Evolutionary conservation across 92 coral and sea anemone genomes (phyloP).

Genomic region (Hydrozoanthus gracilis): DNA sequence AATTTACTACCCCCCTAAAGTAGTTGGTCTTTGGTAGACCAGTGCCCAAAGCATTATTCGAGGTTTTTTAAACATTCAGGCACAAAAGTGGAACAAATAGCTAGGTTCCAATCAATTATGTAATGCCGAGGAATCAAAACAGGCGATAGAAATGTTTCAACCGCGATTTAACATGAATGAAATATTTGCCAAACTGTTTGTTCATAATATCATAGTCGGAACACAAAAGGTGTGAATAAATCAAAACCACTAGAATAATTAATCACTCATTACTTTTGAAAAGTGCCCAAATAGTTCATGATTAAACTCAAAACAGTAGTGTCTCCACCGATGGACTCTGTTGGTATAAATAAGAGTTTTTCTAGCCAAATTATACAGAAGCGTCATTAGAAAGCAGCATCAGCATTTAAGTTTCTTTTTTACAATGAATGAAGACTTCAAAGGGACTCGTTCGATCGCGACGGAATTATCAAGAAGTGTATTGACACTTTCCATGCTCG

Average conservation of each 20-base stretch:
- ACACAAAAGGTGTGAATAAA: not conserved
- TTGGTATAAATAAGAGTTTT: not conserved
- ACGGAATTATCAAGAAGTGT: not conserved
- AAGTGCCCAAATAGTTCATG: not conserved
- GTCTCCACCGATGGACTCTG: too few relatives aligned
- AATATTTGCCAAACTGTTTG: too few relatives aligned
- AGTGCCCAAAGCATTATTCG: too few relatives aligned
- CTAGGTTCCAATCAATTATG: too few relatives aligned
- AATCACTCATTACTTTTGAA: not conserved
- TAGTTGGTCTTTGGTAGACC: too few relatives aligned
- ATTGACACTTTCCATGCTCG: not conserved
- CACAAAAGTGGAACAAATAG: too few relatives aligned
- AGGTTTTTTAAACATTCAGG: too few relatives aligned
- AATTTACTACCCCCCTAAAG: too few relatives aligned
- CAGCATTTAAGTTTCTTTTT: not conserved
- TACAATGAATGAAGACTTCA: not conserved
- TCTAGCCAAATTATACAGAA: not conserved
- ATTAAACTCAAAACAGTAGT: too few relatives aligned
- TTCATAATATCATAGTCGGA: not conserved
- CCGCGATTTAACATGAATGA: too few relatives aligned
- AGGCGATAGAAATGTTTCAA: too few relatives aligned
- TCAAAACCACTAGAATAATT: not conserved
- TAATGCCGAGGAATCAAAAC: too few relatives aligned
- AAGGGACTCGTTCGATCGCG: not conserved
- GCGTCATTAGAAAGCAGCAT: not conserved